Evolutionary conservation across 2,888 invertebrate genomes (phyloP).

Genomic region (Acrocera orbiculus): DNA sequence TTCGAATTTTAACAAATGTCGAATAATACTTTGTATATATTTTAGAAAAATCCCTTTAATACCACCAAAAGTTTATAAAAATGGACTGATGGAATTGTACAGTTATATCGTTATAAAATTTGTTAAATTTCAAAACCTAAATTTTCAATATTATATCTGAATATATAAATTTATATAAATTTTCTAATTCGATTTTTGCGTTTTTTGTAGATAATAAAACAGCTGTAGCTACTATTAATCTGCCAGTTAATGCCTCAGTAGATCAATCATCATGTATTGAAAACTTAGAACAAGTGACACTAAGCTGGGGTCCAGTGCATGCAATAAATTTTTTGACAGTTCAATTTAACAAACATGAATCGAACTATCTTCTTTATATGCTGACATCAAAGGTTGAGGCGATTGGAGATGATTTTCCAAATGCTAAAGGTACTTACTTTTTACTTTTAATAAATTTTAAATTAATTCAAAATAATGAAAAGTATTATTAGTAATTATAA

Average conservation of each 20-base stretch:
- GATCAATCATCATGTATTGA: constrained; percentile 28
- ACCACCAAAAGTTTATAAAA: no score
- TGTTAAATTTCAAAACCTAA: no score
- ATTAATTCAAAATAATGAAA: background rate
- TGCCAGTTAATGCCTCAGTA: constrained; percentile 31
- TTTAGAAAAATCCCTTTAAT: no score
- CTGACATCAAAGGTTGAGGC: constrained; percentile 21
- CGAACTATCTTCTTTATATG: constrained; percentile 20
- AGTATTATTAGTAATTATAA: no score
- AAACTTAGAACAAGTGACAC: constrained; percentile 29
- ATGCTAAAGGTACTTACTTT: constrained; percentile 20
- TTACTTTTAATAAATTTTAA: background rate
- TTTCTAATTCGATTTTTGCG: no score
- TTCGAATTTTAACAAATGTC: no score
- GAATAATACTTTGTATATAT: no score
- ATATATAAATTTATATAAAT: no score
- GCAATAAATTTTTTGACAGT: constrained; percentile 23
- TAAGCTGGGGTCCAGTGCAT: constrained; percentile 17
- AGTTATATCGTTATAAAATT: no score
- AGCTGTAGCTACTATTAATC: constrained; percentile 22
- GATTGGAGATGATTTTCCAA: constrained; percentile 23
- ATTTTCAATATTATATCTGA: no score
- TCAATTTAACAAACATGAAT: constrained; percentile 30
- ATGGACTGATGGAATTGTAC: no score
- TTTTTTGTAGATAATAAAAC: constrained; percentile 23